Base-by-base conservation (phyloP, 2,113 vertebrate species). In the Cebus imitator region DNA sequence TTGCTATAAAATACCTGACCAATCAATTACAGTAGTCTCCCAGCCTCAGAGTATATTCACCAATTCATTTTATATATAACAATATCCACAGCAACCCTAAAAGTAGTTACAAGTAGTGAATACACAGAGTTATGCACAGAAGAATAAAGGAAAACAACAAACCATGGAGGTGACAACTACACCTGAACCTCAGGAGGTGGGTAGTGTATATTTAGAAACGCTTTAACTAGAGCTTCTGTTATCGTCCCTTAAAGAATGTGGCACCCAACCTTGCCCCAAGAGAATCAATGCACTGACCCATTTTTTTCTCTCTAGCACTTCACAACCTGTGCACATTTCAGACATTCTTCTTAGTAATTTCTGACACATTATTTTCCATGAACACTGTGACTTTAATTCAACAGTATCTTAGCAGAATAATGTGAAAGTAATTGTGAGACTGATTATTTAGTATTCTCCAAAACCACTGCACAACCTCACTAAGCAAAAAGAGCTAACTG, bases 401-500 rank as follows among this genome's bases (percentile, higher is more conserved):
- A 80, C 1, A 83, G 85, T 64, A 96, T 16, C 10, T 97, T 88
- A 68, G 61, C n/a, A 68, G 66, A 86, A 91, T 14, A 91, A 32
- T 0, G 95, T 23, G 37, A 97, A 91, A 90, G 50, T 48, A 84
- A 94, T 83, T 95, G 84, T 84, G 75, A 97, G 90, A 80, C 20
- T 82, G 58, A 91, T 89, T 91, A 82, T 27, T 58, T 52, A 40
- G 18, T 78, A 20, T 66, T 96, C 52, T 84, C 91, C 37, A 80
- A 90, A 97, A 88, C 35, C 25, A 70, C 37, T 23, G 70, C 16
- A 20, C 27, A n/a, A 70, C 66, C 23, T 48, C 6, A n/a, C 12
- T 58, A 95, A 97, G 93, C 58, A 94, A 64, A 95, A 96, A 95
- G 94, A 94, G 61, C n/a, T 85, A 76, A 86, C 23, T 68, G 75